These are phyloP conservation scores for Catharus ustulatus DNA, from an alignment of 2,797 vertebrate species.

Conservation along the genomic window DNA sequence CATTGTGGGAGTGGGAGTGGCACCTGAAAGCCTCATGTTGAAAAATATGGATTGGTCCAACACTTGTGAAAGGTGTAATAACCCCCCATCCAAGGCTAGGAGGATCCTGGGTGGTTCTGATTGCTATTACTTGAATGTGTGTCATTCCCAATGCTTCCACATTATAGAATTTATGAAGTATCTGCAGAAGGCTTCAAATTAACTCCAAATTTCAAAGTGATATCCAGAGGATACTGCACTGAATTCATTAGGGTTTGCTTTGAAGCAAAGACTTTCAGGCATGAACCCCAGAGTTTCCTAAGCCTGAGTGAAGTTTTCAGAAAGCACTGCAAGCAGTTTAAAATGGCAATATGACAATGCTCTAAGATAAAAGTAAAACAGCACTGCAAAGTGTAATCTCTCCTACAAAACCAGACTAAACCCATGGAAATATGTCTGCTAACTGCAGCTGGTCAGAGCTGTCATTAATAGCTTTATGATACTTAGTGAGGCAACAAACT, in stretches of 20 bases:
- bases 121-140: neutral
- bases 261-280: neutral
- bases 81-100: accelerated
- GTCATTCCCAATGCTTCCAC: neutral
- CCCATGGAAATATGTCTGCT: neutral
- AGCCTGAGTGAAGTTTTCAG: neutral
- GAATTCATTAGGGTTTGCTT: neutral
- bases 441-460: neutral
- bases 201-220: neutral
- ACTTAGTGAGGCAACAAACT: neutral
- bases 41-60: neutral
- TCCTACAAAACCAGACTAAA: neutral
- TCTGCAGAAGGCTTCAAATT: neutral
- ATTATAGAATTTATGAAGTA: neutral
- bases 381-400: neutral
- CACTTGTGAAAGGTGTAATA: neutral
- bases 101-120: neutral
- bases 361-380: neutral
- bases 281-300: neutral
- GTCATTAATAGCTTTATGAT: neutral
- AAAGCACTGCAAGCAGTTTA: neutral
- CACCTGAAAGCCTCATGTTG: neutral
- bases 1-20: neutral
- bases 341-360: accelerated
- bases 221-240: neutral